Conservation (phyloP, 2,797 vertebrate species). For the Neosilurus mollespiculum region DNA sequence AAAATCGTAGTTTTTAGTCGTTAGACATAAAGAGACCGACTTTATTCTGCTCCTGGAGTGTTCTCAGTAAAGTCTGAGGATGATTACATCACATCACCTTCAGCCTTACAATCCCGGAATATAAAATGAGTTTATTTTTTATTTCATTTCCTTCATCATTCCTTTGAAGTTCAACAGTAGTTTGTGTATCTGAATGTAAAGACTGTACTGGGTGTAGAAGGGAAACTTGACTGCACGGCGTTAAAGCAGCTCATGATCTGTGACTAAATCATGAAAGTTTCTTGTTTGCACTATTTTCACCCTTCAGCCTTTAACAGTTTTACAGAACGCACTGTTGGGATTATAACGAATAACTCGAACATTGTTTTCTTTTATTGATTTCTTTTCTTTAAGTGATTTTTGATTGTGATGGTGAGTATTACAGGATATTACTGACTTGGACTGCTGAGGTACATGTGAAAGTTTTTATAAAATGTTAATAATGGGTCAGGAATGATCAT, state of each 20-base stretch:
- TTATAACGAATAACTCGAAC: too few species aligned
- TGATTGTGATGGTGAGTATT: too few species aligned
- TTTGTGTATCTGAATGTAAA: background rate
- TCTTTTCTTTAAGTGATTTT: background rate
- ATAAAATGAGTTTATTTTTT: too few species aligned
- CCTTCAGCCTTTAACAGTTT: background rate
- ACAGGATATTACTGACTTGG: background rate
- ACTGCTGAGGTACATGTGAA: background rate
- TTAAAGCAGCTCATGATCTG: background rate
- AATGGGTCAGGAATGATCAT: too few species aligned
- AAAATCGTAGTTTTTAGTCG: background rate
- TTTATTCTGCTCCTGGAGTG: background rate
- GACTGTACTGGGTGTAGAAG: background rate
- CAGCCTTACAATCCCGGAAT: background rate
- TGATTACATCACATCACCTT: background rate
- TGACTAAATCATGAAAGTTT: background rate
- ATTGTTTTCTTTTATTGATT: background rate
- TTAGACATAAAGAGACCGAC: background rate
- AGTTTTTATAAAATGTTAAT: too few species aligned
- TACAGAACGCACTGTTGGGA: background rate
- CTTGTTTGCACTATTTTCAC: constrained; percentile 6
- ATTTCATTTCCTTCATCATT: background rate
- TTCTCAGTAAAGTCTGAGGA: background rate
- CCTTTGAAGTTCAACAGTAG: background rate
- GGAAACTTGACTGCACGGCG: background rate